Evolutionary conservation across 2,113 vertebrate genomes (phyloP).

Genomic region (Gymnobelideus leadbeateri): DNA sequence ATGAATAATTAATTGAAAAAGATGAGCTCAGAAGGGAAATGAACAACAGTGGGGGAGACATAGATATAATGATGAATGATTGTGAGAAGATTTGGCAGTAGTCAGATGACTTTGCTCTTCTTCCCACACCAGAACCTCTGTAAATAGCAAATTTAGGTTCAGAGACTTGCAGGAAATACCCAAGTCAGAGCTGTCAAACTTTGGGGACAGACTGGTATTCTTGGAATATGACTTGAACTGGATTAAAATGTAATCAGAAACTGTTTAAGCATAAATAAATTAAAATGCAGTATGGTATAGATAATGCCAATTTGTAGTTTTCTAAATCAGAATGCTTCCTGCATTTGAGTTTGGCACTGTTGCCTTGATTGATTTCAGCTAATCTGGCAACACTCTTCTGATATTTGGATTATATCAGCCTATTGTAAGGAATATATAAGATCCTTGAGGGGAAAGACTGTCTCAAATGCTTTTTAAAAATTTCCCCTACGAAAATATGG

Average conservation of each 20-base stretch:
- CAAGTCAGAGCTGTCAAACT: neutral
- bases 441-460: neutral
- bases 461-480: neutral
- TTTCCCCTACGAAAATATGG: neutral
- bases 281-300: neutral
- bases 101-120: slow-evolving; percentile 4
- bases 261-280: neutral
- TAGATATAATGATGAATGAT: neutral
- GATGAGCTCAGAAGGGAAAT: neutral
- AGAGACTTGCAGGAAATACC: neutral
- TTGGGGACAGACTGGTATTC: neutral
- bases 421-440: neutral
- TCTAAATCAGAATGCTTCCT: neutral
- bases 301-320: neutral
- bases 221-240: neutral
- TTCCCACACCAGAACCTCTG: neutral
- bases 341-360: neutral
- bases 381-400: slow-evolving; percentile 22
- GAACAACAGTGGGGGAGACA: neutral
- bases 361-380: neutral
- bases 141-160: neutral
- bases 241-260: neutral
- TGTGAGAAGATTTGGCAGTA: neutral
- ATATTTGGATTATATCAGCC: slow-evolving; percentile 39
- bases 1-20: neutral